Evolutionary conservation across 2,888 invertebrate genomes (phyloP).

Genomic region (Xestia rhomboidea): DNA sequence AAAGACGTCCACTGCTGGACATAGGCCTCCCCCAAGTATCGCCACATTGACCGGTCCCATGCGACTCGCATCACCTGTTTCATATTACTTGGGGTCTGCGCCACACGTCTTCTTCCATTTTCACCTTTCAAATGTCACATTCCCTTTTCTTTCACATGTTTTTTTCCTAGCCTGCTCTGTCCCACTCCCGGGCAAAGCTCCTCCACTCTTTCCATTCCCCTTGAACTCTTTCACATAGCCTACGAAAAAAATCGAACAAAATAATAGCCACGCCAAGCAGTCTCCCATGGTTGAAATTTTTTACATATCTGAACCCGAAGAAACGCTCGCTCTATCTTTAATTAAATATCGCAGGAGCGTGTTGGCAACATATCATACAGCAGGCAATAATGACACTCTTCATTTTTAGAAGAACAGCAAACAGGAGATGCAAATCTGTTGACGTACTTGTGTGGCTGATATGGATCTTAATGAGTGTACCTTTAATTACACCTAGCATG

Average conservation of each 20-base stretch:
- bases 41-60: no score
- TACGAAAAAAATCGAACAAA: neutral
- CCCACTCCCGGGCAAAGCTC: no score
- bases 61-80: accelerated
- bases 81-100: neutral
- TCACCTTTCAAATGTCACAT: neutral
- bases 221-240: neutral
- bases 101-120: neutral
- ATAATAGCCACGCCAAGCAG: neutral
- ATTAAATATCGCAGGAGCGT: neutral
- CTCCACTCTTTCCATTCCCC: no score
- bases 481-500: constrained; percentile 21
- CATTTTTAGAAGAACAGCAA: constrained; percentile 6
- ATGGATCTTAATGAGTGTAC: constrained; percentile 32
- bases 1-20: no score
- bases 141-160: neutral
- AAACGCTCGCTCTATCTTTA: neutral
- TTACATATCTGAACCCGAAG: neutral
- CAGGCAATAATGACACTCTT: neutral
- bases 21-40: no score
- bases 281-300: neutral
- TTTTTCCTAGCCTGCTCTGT: no score
- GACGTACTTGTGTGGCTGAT: constrained; percentile 33
- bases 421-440: constrained; percentile 21
- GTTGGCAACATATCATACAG: neutral